A percentile compares a stretch with the other conserved stretches of the same genome.
phyloP scores from a whole-genome alignment of 35 echinoderm and acorn worm genomes.

The Ophioderma brevispina region DNA sequence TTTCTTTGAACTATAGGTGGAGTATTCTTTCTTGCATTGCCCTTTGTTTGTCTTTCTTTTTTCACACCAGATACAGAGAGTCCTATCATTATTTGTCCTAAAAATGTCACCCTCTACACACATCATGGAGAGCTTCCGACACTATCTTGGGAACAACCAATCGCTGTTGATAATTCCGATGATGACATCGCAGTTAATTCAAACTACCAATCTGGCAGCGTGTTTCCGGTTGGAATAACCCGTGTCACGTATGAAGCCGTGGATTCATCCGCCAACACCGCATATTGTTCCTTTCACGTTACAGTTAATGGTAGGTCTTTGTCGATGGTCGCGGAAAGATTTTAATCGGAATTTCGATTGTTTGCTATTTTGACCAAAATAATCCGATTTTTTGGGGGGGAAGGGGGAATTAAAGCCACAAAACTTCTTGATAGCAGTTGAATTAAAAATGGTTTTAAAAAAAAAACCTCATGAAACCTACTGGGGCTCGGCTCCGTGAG shows the following conservation, averaged over 20 bases:
- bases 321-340: no score
- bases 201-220: neutral
- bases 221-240: neutral
- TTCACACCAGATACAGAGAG: neutral
- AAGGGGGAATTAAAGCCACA: no score
- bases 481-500: no score
- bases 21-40: no score
- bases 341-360: no score
- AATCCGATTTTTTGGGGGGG: no score
- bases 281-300: neutral
- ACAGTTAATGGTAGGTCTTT: neutral
- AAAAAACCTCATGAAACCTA: no score
- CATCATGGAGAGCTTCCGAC: neutral
- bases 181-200: neutral
- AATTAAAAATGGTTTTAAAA: no score
- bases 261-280: neutral
- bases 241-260: neutral
- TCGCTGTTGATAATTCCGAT: neutral
- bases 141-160: neutral
- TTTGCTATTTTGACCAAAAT: no score
- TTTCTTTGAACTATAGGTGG: no score
- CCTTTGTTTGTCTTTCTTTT: neutral
- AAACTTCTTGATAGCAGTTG: no score
- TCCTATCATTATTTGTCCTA: neutral
- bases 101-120: neutral